Conservation (phyloP, 2,797 vertebrate species). For the Sitta carolinensis region DNA sequence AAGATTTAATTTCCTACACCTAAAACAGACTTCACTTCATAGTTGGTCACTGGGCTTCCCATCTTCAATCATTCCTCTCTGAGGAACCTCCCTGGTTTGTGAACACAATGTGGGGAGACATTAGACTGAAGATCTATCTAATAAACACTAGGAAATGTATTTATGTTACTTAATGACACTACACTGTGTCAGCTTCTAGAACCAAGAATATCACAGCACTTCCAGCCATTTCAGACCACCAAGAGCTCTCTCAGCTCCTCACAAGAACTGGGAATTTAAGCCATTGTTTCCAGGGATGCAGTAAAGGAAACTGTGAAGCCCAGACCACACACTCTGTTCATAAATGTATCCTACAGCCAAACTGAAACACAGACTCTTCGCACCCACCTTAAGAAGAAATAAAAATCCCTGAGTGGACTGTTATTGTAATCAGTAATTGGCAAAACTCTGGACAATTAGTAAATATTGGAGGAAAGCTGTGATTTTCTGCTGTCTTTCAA, state of each 20-base stretch:
- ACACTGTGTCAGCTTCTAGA: background rate
- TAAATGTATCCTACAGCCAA: background rate
- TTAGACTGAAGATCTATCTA: background rate
- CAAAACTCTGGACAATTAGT: background rate
- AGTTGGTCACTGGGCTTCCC: background rate
- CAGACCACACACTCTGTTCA: background rate
- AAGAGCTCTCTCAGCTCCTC: background rate
- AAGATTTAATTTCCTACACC: background rate
- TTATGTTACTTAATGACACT: background rate
- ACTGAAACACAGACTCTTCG: rapidly evolving
- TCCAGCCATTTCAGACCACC: background rate
- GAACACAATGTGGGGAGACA: background rate
- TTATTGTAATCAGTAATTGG: background rate
- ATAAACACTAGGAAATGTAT: background rate
- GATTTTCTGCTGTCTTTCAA: background rate
- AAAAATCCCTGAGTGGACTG: background rate
- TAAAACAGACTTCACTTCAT: background rate
- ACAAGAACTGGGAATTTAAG: background rate
- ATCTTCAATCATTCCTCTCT: background rate
- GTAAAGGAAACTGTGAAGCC: background rate
- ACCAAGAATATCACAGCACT: background rate
- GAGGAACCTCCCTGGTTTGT: background rate
- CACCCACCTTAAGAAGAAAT: background rate
- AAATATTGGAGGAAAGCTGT: background rate
- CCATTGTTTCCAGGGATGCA: background rate